Evolutionary conservation across 2,113 vertebrate genomes (phyloP), one percentile per base, ranked within the genome.

Genomic region (Nannospalax galili): DNA sequence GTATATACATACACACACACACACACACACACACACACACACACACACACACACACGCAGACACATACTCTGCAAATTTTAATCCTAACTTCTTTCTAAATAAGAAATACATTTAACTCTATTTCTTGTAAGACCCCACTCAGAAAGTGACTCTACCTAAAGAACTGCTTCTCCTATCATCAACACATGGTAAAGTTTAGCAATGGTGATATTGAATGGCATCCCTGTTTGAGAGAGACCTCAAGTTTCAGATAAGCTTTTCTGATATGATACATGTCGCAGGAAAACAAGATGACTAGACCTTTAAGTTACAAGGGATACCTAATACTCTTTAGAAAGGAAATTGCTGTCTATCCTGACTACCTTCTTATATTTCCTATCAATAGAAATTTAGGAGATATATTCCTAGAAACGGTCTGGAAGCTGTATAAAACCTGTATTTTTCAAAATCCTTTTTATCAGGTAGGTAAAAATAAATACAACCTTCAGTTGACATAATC

Each of bases 391-490:
- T 4, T 56, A 37, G 20, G 45, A 22, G 10, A 15, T 73, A 60
- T 64, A 74, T 16, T 73, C 24, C 80, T 15, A 88, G 5, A 37
- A 58, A 87, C 20, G 73, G 7, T n/a, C 42, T 40, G 35, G 3
- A 93, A 90, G 56, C 48, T 94, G 84, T 24, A 69, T 80, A 72
- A 86, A 85, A 64, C 11, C 69, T 77, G 0, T 42, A 52, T 30
- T 96, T 93, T 75, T 28, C 65, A 90, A 90, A 88, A 40, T 64
- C 30, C 58, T 74, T 96, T 88, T 74, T 91, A 7, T 28, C 32
- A 78, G 56, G 65, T 2, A 80, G 24, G 40, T 19, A 28, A 95
- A 17, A 64, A 84, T 22, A 94, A 90, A 84, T 35, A 72, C 0
- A 80, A 42, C 58, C 91, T 73, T 64, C 26, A 88, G 35, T 0